These are phyloP conservation scores for Peromyscus leucopus DNA, from an alignment of 2,113 vertebrate species.

Conservation along the genomic window DNA sequence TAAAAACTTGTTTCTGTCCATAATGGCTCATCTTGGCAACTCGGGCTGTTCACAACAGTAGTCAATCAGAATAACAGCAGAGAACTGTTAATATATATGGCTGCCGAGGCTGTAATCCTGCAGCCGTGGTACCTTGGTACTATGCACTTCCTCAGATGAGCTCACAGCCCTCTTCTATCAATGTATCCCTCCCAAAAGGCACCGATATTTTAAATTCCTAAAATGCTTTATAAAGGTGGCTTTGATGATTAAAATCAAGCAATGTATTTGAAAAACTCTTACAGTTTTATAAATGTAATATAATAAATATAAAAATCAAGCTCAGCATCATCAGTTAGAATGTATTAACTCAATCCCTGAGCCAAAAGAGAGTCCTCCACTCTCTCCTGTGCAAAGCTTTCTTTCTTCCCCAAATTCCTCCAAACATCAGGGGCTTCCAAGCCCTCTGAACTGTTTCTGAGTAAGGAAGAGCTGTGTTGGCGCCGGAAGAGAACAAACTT, in stretches of 20 bases:
- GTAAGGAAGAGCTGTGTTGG: no score
- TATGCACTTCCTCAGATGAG: rapidly evolving
- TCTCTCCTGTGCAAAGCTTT: background rate
- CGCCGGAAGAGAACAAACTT: rapidly evolving
- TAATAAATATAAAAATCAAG: background rate
- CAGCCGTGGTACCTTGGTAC: background rate
- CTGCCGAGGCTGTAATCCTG: no score
- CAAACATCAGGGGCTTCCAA: no score
- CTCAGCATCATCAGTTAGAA: no score
- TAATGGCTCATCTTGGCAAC: no score
- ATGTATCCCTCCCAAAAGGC: background rate
- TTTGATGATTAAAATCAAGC: background rate
- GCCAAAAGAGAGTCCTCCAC: background rate
- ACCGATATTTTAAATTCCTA: background rate
- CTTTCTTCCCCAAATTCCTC: background rate
- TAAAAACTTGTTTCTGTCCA: background rate
- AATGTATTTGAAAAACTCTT: background rate
- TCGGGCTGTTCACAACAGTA: background rate
- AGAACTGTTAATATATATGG: no score
- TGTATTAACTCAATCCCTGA: background rate
- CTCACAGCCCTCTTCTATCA: rapidly evolving
- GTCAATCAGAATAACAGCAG: background rate
- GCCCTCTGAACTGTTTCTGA: background rate
- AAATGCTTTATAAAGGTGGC: background rate
- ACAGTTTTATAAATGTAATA: background rate